Evolutionary conservation across 2,888 invertebrate genomes (phyloP).

Genomic region (Mechanitis messenoides): DNA sequence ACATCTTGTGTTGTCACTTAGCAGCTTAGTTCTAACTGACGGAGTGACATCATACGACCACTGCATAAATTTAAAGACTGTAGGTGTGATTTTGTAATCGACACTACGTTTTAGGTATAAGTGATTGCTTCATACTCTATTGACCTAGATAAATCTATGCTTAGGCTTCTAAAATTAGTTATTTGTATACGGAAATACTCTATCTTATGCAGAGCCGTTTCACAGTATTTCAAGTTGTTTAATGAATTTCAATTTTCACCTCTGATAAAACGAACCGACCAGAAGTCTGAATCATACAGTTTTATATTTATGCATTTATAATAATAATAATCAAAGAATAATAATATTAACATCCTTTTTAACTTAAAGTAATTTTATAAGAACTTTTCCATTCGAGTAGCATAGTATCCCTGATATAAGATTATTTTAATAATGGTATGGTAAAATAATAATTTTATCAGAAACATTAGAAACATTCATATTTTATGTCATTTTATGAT

Average conservation of each 20-base stretch:
- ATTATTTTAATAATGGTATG: too few species aligned
- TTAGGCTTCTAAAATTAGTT: slow-evolving; percentile 10
- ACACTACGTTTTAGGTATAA: slow-evolving; percentile 5
- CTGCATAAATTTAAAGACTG: slow-evolving; percentile 3
- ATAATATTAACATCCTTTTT: too few species aligned
- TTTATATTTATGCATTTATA: too few species aligned
- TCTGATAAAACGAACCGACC: neutral
- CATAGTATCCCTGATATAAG: too few species aligned
- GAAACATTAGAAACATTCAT: too few species aligned
- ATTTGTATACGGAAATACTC: neutral
- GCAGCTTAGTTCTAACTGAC: neutral
- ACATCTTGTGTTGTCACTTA: neutral
- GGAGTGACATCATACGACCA: neutral
- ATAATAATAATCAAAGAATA: too few species aligned
- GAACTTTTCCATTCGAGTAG: too few species aligned
- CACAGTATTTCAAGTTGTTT: neutral
- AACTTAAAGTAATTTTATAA: too few species aligned
- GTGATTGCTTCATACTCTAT: slow-evolving; percentile 9
- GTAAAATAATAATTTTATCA: too few species aligned
- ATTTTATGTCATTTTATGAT: too few species aligned
- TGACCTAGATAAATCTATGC: slow-evolving; percentile 11
- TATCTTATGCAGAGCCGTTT: neutral
- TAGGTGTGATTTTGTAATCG: slow-evolving; percentile 23
- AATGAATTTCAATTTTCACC: neutral
- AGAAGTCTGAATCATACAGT: too few species aligned